Base-by-base conservation (phyloP, 1,140 invertebrate species). In the Teleopsis dalmanni region DNA sequence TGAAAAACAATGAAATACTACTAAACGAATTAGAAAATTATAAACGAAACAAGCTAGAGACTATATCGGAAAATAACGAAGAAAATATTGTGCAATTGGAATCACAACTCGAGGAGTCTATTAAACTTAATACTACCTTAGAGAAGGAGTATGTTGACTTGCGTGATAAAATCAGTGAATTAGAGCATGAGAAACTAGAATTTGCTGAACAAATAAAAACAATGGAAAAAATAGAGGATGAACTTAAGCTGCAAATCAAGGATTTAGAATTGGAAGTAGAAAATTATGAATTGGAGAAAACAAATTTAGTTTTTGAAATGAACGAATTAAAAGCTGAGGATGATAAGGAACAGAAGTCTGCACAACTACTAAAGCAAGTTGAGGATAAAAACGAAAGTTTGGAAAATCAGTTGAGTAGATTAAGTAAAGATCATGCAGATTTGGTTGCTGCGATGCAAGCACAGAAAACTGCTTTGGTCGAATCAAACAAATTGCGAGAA, bases 1-100 rank as follows among this genome's bases (percentile, higher is more conserved):
- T 80, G 57, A 79, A 80, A 56, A 82, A 81, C 60, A 82, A 83
- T 56, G 80, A 82, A 57, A 72, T 79, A 50, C 65, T 83, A 14
- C 74, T 82, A 56, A 74, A 75, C 43, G 78, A 82, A 62, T 73
- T 83, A 52, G 73, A 80, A 14, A 72, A 75, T 19, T 72, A 75
- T 47, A 80, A 81, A 63, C 77, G 76, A 56, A 74, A 75, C 23
- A 80, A 80, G 53, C 62, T 83, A 42, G 78, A 82, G 58, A 80
- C 81, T 9, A 83, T 83, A 42, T 76, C 78, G 36, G 80, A 83
- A 67, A 75, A 78, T 3, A 80, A 81, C 57, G 81, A 83, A 71
- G 79, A 82, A 51, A 81, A 77, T 54, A 61, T 81, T 29, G 62
- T 75, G 0, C 73, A 77, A 51, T 60, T 82, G 54, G 80, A 83